Percentiles rank a stretch among this genome's conserved stretches.
Conservation (phyloP, 2,888 invertebrate species). For the Hermodice carunculata region DNA sequence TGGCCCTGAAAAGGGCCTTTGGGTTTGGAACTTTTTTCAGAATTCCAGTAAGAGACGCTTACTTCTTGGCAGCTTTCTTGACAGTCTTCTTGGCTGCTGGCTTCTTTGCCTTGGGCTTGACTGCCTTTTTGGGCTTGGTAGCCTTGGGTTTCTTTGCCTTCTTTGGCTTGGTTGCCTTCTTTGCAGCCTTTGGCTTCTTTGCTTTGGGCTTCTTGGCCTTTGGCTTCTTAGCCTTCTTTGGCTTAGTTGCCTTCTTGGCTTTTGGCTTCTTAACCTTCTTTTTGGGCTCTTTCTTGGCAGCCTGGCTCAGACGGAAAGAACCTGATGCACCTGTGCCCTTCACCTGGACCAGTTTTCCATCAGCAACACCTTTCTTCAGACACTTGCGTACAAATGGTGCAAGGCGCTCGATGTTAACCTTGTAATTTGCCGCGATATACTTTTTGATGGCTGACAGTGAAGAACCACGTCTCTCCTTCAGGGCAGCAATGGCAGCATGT, state of each 20-base stretch:
- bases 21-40: no score
- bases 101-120: constrained; percentile 11
- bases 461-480: constrained; percentile 14
- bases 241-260: background rate
- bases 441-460: constrained; percentile 23
- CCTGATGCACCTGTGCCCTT: constrained; percentile 22
- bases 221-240: constrained; percentile 2
- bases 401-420: constrained; percentile 10
- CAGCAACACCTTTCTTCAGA: constrained; percentile 10
- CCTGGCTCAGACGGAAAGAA: constrained; percentile 16
- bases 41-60: no score
- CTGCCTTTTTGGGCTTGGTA: constrained; percentile 5
- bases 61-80: background rate
- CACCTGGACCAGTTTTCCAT: constrained; percentile 16
- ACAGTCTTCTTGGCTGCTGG: background rate
- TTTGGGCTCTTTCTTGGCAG: constrained; percentile 13
- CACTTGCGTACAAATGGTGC: constrained; percentile 12
- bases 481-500: constrained; percentile 9
- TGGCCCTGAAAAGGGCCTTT: no score
- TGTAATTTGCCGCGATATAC: constrained; percentile 21
- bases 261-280: background rate
- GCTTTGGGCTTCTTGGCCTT: constrained; percentile 11
- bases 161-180: constrained; percentile 10
- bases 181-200: constrained; percentile 13
- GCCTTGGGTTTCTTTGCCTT: constrained; percentile 3